Conservation (phyloP, 2,888 invertebrate species). For the Leptopterna dolabrata region DNA sequence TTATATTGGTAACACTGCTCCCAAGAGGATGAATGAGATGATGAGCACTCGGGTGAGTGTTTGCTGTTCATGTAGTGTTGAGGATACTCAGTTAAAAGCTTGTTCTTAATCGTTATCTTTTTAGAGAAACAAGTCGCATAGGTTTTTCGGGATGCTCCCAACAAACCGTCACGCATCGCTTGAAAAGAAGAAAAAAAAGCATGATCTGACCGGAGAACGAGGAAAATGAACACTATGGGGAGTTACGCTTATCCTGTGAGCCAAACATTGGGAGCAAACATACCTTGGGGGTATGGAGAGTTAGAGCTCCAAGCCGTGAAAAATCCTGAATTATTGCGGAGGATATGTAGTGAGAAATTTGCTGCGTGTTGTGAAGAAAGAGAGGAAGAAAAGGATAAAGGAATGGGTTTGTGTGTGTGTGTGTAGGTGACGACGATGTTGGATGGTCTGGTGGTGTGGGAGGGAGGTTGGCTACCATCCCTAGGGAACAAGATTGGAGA, state of each 20-base stretch:
- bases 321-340: constrained; percentile 25
- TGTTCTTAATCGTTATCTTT: too few relatives aligned
- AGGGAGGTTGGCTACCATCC: not conserved
- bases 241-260: not conserved
- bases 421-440: not conserved
- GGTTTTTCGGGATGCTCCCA: too few relatives aligned
- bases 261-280: not conserved
- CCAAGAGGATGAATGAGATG: too few relatives aligned
- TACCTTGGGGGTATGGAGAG: not conserved
- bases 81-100: too few relatives aligned
- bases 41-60: too few relatives aligned
- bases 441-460: not conserved
- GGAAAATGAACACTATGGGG: not conserved
- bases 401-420: not conserved
- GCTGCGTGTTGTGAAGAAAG: not conserved
- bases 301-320: not conserved
- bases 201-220: too few relatives aligned
- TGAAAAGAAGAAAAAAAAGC: too few relatives aligned
- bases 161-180: too few relatives aligned
- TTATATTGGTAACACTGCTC: too few relatives aligned
- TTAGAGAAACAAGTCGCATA: too few relatives aligned
- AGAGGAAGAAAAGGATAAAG: not conserved
- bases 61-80: too few relatives aligned
- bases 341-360: constrained; percentile 21
- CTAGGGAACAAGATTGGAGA: not conserved